Percentiles rank a stretch among this genome's conserved stretches.
Evolutionary conservation across 2,113 vertebrate genomes (phyloP).

Genomic region (Diadophis punctatus): DNA sequence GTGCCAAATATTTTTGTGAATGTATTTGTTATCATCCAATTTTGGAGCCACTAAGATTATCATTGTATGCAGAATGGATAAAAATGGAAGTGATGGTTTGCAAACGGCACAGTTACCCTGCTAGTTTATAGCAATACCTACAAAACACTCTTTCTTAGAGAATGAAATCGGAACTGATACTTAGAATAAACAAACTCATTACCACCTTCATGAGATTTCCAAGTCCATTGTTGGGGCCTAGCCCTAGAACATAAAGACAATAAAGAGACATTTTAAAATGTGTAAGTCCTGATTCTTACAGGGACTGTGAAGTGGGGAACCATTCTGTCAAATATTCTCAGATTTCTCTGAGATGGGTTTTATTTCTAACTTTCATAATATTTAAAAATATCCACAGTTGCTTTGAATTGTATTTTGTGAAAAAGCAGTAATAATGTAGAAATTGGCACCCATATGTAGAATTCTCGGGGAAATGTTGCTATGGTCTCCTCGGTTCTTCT

Average conservation of each 20-base stretch:
- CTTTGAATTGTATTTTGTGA: neutral
- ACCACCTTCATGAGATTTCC: neutral
- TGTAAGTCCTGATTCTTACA: neutral
- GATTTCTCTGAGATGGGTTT: neutral
- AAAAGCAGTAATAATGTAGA: neutral
- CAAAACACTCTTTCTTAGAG: neutral
- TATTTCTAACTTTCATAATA: neutral
- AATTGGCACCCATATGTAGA: neutral
- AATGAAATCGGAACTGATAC: neutral
- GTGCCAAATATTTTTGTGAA: constrained; percentile 14
- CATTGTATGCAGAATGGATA: neutral
- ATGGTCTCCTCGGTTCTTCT: neutral
- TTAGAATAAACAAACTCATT: neutral
- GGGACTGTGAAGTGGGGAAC: neutral
- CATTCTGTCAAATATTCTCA: neutral
- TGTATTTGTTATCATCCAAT: neutral
- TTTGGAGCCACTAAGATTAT: neutral
- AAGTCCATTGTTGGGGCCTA: neutral
- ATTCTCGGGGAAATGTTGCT: neutral
- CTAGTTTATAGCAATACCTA: neutral
- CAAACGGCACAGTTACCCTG: neutral
- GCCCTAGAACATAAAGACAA: neutral
- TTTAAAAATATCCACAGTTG: neutral
- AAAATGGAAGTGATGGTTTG: neutral
- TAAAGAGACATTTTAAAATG: neutral